Evolutionary conservation across 2,888 invertebrate genomes (phyloP).

Genomic region (Abrostola tripartita): DNA sequence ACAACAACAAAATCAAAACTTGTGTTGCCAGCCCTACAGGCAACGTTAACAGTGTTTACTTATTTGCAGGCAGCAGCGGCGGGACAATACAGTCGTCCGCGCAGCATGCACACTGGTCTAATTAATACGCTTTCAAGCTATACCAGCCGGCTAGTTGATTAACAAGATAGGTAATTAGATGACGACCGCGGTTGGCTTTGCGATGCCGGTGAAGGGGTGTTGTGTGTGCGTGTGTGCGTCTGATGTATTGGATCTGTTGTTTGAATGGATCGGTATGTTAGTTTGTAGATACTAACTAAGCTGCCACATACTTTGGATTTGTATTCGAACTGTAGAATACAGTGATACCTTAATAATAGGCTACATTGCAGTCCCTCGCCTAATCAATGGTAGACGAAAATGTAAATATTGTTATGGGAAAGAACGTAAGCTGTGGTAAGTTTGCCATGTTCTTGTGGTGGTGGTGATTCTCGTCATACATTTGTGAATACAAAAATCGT

Average conservation of each 20-base stretch:
- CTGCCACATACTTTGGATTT: no score
- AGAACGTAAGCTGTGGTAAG: no score
- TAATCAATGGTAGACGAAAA: no score
- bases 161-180: slow-evolving; percentile 61
- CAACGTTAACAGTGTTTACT: slow-evolving; percentile 82
- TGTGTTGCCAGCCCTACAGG: slow-evolving; percentile 67
- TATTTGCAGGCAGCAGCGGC: slow-evolving; percentile 68
- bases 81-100: slow-evolving; percentile 77
- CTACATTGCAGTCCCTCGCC: no score
- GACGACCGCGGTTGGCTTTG: slow-evolving; percentile 49
- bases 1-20: neutral
- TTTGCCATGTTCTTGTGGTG: no score
- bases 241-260: slow-evolving; percentile 1
- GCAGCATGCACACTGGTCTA: slow-evolving; percentile 73
- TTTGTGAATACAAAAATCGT: no score
- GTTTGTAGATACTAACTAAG: slow-evolving; percentile 15
- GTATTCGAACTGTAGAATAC: no score
- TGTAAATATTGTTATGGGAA: no score
- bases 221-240: slow-evolving; percentile 16
- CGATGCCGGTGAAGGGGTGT: slow-evolving; percentile 14
- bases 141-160: slow-evolving; percentile 57
- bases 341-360: no score
- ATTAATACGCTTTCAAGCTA: slow-evolving; percentile 73
- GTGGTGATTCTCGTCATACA: no score
- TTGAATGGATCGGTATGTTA: slow-evolving; percentile 3